Conservation (phyloP, 2,888 invertebrate genomes). For the Chymomyza amoena region DNA sequence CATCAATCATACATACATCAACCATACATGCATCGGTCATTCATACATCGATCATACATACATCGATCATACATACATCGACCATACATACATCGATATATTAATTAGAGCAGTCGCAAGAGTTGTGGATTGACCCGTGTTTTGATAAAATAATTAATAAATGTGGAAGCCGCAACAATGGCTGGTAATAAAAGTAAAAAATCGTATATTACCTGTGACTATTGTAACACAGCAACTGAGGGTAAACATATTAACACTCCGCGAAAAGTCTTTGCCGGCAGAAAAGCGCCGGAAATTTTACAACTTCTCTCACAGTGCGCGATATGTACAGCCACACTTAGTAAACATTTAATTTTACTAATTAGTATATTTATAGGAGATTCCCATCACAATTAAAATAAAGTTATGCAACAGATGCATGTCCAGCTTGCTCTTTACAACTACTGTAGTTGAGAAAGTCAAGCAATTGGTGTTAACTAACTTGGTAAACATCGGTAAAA, state of each 20-base stretch:
- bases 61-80: too few species aligned
- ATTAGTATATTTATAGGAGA: neutral
- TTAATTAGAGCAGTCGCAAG: neutral
- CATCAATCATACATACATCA: too few species aligned
- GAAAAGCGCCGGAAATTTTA: slow-evolving; percentile 39
- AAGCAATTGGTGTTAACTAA: slow-evolving; percentile 19
- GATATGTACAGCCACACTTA: slow-evolving; percentile 40
- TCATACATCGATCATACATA: too few species aligned
- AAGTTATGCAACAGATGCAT: slow-evolving; percentile 44
- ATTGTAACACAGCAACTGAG: slow-evolving; percentile 30
- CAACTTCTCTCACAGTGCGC: slow-evolving; percentile 22
- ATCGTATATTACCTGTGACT: slow-evolving; percentile 27
- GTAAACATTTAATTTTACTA: neutral
- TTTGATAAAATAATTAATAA: neutral
- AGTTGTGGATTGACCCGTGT: neutral
- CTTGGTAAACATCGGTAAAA: neutral
- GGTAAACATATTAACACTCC: slow-evolving; percentile 19
- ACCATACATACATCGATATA: too few species aligned
- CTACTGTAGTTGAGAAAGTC: slow-evolving; percentile 17
- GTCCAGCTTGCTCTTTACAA: slow-evolving; percentile 26
- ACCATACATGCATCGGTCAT: too few species aligned
- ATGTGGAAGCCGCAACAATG: neutral
- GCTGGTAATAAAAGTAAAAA: neutral
- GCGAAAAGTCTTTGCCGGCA: slow-evolving; percentile 40
- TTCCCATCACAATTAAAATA: slow-evolving; percentile 25